Base-by-base conservation (phyloP, 2,797 vertebrate genomes). In the Todus mexicanus region DNA sequence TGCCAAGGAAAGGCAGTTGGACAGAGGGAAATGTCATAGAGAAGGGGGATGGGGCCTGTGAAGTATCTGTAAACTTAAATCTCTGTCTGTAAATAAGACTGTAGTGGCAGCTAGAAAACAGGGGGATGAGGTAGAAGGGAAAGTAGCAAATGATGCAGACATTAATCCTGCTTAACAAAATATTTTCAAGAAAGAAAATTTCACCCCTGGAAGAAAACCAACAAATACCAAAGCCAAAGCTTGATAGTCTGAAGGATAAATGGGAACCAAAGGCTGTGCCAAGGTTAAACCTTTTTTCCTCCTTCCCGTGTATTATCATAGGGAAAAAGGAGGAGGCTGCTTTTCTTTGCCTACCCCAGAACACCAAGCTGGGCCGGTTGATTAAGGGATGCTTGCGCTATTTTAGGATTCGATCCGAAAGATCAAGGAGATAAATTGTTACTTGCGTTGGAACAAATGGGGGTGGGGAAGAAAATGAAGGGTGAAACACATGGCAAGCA, bases 401-500 rank as follows among this genome's bases (percentile, higher is more conserved):
- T 90, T 92, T 82, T 45, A 86, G 71, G 59, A 60, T 38, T 91
- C 33, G 19, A 29, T 89, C n/a, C 54, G 64, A 68, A 76, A 82
- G 60, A 60, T 87, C 33, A 73, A 65, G 65, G 84, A 90, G 43
- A 33, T 70, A 74, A 80, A 48, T 64, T 64, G 10, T 73, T 90
- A 60, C 53, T 90, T 91, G 65, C n/a, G 31, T 57, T 79, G 57
- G 43, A 93, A 76, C 38, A 89, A 29, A 20, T 74, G 4, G n/a
- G 45, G 47, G 23, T 21, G 15, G 68, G 69, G 43, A 66, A 82
- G n/a, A 74, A 78, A 69, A 61, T 19, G 54, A 51, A 89, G 51
- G 31, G 25, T 84, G 50, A 87, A 89, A 84, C 88, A 92, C 63
- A 19, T 89, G 92, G 75, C 61, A 90, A 92, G 83, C 88, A 90